Base-by-base conservation (phyloP, 2,888 invertebrate genomes). In the Phyto melanocephala region DNA sequence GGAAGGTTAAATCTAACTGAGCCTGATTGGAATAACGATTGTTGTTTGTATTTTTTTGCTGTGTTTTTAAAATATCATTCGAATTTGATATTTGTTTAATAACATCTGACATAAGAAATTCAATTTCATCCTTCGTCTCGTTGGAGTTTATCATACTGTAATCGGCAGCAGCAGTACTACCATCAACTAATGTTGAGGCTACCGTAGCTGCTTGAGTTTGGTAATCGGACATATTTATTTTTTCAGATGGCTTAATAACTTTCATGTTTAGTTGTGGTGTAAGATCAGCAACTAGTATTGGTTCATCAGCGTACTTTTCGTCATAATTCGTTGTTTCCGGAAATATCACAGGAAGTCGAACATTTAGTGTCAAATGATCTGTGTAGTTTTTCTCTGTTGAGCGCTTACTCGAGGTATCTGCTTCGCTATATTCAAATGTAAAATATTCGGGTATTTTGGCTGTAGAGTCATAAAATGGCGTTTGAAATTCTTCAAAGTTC, bases 151-250 rank as follows among this genome's bases (percentile, higher is more conserved):
- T 86, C 86, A 87, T 86, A 6, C 74, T 77, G 0, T 86, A 28
- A 35, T 88, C 87, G 4, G 85, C 65, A 11, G 87, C 80, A 0
- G 87, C 58, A 0, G 88, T 85, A 28, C 86, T 87, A 75, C 88
- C 89, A 65, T 90, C 90, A 13, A 90, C 90, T 7, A 91, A 78
- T 0, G 88, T 89, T 15, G 91, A 91, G 10, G 91, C 91, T 0
- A 91, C 88, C 0, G 91, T 91, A 1, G 91, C 91, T 17, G 90
- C 90, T 80, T 91, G 90, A 1, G 88, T 88, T 76, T 90, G 88
- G 83, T 90, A 91, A 63, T 91, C 88, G 20, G 86, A 85, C 91
- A 91, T 91, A 0, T 85, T 88, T 54, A 90, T 88, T 72, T 87
- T 87, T 62, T 88, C 87, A 3, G 87, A 87, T 3, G 89, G 87